phyloP scores from a whole-genome alignment of 2,888 invertebrate genomes.

The Theretra japonica region DNA sequence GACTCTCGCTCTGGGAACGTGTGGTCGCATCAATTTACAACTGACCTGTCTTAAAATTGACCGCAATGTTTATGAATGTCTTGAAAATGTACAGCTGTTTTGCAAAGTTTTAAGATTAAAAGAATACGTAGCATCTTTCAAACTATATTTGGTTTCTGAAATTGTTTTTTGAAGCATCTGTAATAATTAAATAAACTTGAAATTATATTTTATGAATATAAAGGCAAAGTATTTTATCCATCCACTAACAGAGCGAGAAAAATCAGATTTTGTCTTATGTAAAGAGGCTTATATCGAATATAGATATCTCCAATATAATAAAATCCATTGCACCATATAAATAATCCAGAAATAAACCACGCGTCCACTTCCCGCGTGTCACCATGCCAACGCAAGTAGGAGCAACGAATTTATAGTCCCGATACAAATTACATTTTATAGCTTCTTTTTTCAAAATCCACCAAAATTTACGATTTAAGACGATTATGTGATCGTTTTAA shows the following conservation, averaged over 20 bases:
- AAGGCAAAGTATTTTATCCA: neutral
- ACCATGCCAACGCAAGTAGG: neutral
- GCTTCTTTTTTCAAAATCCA: conserved; percentile 40
- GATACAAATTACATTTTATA: conserved; percentile 28
- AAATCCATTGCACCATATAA: conserved; percentile 2
- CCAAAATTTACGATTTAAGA: conserved; percentile 56
- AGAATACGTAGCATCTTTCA: too few species aligned
- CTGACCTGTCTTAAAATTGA: conserved; percentile 13
- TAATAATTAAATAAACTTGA: too few species aligned
- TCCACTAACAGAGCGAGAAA: neutral
- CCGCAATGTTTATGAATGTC: neutral
- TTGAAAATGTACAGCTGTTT: too few species aligned
- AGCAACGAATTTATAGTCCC: conserved; percentile 15
- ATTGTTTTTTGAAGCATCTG: too few species aligned
- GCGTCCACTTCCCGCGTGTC: conserved; percentile 21
- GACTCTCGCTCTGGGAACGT: conserved; percentile 15
- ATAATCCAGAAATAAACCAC: conserved; percentile 19
- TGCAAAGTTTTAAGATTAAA: too few species aligned
- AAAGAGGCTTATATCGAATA: neutral
- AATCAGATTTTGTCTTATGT: neutral
- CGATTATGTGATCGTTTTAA: conserved; percentile 45
- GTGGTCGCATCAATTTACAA: conserved; percentile 16
- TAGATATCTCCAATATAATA: neutral
- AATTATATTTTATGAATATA: too few species aligned
- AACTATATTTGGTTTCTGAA: too few species aligned